Evolutionary conservation across 2,797 vertebrate genomes (phyloP).

Genomic region (Xiphophorus birchmanni): DNA sequence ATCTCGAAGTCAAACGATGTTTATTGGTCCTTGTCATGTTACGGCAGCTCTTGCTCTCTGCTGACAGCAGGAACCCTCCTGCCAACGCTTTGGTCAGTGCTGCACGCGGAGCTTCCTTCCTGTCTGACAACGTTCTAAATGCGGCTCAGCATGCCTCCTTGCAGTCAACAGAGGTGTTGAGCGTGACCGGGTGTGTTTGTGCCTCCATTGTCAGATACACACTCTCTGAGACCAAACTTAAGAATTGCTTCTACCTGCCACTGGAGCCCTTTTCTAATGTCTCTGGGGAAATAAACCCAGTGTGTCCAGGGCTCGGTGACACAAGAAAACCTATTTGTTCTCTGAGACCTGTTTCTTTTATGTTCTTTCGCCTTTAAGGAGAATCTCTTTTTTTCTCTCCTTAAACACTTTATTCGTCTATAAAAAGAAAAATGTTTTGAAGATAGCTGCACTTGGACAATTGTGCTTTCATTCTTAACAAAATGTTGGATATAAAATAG

Average conservation of each 20-base stretch:
- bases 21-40: neutral
- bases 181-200: neutral
- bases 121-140: neutral
- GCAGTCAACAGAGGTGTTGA: neutral
- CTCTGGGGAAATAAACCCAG: neutral
- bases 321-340: neutral
- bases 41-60: neutral
- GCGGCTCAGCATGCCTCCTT: neutral
- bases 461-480: neutral
- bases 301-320: neutral
- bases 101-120: neutral
- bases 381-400: neutral
- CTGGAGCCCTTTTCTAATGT: neutral
- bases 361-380: neutral
- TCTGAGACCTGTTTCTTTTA: neutral
- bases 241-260: neutral
- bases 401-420: neutral
- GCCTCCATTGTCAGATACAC: neutral
- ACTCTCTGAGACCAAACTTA: neutral
- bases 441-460: neutral
- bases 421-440: neutral
- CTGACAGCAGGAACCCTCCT: constrained; percentile 2
- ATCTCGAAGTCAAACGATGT: neutral
- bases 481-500: neutral
- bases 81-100: neutral